These are phyloP conservation scores for Didymodactylos carnosus DNA, from an alignment of 2,888 invertebrate genomes.

Conservation along the genomic window DNA sequence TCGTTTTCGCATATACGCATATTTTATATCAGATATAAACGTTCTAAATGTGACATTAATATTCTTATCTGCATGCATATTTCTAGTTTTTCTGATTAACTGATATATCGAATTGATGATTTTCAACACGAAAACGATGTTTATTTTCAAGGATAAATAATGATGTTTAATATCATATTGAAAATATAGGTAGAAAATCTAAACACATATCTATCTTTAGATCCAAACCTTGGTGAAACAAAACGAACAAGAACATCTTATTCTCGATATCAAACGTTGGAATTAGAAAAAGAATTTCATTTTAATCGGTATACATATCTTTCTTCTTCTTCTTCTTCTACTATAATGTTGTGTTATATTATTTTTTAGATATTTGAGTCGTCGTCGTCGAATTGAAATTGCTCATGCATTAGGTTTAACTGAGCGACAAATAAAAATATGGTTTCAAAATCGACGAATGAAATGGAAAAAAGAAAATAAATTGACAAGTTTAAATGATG, in stretches of 20 bases:
- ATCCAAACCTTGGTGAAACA: conserved; percentile 5
- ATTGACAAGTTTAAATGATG: conserved; percentile 10
- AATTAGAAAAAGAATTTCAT: conserved; percentile 15
- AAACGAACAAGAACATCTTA: conserved; percentile 14
- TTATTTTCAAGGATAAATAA: too few species aligned
- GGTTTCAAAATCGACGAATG: conserved; percentile 15
- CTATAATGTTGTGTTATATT: not conserved
- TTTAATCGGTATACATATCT: not conserved
- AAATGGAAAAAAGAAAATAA: conserved; percentile 15
- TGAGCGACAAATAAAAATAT: conserved; percentile 55
- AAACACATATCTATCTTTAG: not conserved
- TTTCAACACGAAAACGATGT: too few species aligned
- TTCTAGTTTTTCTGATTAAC: too few species aligned
- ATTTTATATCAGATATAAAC: too few species aligned
- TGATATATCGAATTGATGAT: too few species aligned
- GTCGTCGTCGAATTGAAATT: conserved; percentile 84
- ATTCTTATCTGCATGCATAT: too few species aligned
- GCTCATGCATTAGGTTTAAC: conserved; percentile 85
- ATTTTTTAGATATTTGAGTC: conserved; percentile 57
- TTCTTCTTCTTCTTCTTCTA: not conserved
- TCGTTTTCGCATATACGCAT: too few species aligned
- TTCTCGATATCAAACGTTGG: conserved; percentile 13
- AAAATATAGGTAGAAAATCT: too few species aligned
- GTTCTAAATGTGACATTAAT: too few species aligned
- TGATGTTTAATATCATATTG: too few species aligned